Evolutionary conservation across 2,797 vertebrate genomes (phyloP).

Genomic region (Arrhamphus sclerolepis): DNA sequence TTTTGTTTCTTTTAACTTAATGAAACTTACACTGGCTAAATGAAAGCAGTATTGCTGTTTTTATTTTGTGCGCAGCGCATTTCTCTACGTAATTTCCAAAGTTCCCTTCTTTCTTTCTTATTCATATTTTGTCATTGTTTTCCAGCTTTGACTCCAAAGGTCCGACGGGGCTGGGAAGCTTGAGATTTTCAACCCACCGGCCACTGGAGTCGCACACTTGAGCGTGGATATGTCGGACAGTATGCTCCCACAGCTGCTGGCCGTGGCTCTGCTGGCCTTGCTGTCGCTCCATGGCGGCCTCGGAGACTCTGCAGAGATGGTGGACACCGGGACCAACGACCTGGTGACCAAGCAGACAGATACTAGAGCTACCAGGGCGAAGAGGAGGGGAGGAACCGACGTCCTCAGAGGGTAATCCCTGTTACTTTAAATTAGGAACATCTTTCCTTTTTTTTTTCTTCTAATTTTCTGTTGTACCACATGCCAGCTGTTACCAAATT

Average conservation of each 20-base stretch:
- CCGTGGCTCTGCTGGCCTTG: conserved; percentile 83
- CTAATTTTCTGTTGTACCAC: background rate
- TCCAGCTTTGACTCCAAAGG: conserved; percentile 73
- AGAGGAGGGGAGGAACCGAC: conserved; percentile 90
- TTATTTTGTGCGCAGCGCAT: conserved; percentile 32
- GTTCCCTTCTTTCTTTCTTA: conserved; percentile 2
- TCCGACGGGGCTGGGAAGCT: conserved; percentile 41
- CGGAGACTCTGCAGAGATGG: conserved; percentile 70
- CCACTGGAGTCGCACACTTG: conserved; percentile 56
- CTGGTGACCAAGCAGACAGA: conserved; percentile 76
- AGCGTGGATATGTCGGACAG: conserved; percentile 71
- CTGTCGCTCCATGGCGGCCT: conserved; percentile 73
- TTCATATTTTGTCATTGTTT: conserved; percentile 16
- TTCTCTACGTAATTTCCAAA: conserved; percentile 3
- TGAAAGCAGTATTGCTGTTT: conserved; percentile 22
- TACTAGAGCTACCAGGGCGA: conserved; percentile 87
- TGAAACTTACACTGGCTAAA: conserved; percentile 1
- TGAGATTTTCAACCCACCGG: conserved; percentile 16
- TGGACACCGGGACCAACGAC: conserved; percentile 73
- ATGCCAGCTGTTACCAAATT: no score
- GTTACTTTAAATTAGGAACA: conserved; percentile 7
- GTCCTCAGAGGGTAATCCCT: conserved; percentile 91
- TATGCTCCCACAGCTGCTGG: conserved; percentile 86
- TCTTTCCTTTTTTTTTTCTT: background rate
- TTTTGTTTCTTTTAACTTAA: conserved; percentile 7